Evolutionary conservation across 2,888 invertebrate species (phyloP), one percentile per base, ranked within the genome.

Genomic region (Mimumesa dahlbomi): DNA sequence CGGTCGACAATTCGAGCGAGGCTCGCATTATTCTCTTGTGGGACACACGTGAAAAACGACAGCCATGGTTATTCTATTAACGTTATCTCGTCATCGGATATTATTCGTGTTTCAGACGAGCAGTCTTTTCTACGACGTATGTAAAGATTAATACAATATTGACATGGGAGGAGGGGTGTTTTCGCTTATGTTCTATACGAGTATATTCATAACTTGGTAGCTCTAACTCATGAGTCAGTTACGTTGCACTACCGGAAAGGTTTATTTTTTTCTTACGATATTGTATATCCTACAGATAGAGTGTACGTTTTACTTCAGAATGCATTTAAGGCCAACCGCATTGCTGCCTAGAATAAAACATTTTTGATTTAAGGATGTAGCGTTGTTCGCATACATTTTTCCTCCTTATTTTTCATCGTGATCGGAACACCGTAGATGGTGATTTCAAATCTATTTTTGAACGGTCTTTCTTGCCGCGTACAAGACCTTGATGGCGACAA

Each of bases 1-100:
- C 58, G 42, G 40, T 36, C 25, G 38, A 13, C 38, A 42, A 52
- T 43, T 61, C 43, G 52, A 42, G 59, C 59, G 42, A 43, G 59
- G n/a, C n/a, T 61, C 53, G 13, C 49, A 59, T 11, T 34, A 34
- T 4, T 34, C 34, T n/a, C n/a, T 34, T n/a, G 9, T 25, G 25
- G 25, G 3, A 25, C 13, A n/a, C n/a, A n/a, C n/a, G n/a, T n/a
- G n/a, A n/a, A n/a, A n/a, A n/a, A n/a, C n/a, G n/a, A n/a, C n/a
- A n/a, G n/a, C 43, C 11, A 9, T 21, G 7, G 9, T 13, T 25
- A n/a, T 11, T 22, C 31, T 52, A 18, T 61, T 36, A 34, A 52
- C 34, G 52, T 52, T 61, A 52, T 59, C 52, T 43, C 34, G 52
- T 34, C 52, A 52, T 52, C 59, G 45, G n/a, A 6, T 3, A 9